Conservation (phyloP, 2,888 invertebrate species). For the Agonopterix heracliana region DNA sequence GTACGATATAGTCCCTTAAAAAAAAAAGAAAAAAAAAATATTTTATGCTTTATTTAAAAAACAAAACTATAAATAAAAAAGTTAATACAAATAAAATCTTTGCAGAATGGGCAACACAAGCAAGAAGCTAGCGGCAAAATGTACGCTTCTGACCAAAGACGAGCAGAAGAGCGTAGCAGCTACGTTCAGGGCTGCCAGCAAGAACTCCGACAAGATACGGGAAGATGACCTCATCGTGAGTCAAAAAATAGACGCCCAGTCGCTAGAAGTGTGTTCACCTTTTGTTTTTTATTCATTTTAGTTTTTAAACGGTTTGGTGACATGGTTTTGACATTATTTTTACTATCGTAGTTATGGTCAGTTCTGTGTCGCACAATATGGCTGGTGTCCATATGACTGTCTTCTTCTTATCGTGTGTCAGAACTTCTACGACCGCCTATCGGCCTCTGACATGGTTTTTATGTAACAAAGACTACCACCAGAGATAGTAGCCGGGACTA, state of each 20-base stretch:
- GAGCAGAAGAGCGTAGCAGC: slow-evolving; percentile 79
- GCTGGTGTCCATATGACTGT: too few relatives aligned
- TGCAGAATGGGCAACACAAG: slow-evolving; percentile 76
- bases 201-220: slow-evolving; percentile 78
- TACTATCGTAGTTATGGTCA: too few relatives aligned
- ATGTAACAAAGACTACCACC: too few relatives aligned
- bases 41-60: too few relatives aligned
- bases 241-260: slow-evolving; percentile 65
- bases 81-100: neutral
- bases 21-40: too few relatives aligned
- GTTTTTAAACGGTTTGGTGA: slow-evolving; percentile 19
- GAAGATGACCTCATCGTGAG: slow-evolving; percentile 82
- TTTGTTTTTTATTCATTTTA: slow-evolving; percentile 41
- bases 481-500: too few relatives aligned
- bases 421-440: too few relatives aligned
- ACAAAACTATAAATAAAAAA: too few relatives aligned
- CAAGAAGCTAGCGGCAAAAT: slow-evolving; percentile 80
- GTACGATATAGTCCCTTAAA: too few relatives aligned
- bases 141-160: slow-evolving; percentile 78
- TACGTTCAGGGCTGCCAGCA: slow-evolving; percentile 78
- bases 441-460: too few relatives aligned
- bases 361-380: too few relatives aligned
- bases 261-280: slow-evolving; percentile 70
- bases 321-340: slow-evolving; percentile 10
- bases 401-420: too few relatives aligned